Percentiles rank a stretch among this genome's conserved stretches.
phyloP scores from a whole-genome alignment of 2,797 vertebrate species.

The Capromys pilorides region DNA sequence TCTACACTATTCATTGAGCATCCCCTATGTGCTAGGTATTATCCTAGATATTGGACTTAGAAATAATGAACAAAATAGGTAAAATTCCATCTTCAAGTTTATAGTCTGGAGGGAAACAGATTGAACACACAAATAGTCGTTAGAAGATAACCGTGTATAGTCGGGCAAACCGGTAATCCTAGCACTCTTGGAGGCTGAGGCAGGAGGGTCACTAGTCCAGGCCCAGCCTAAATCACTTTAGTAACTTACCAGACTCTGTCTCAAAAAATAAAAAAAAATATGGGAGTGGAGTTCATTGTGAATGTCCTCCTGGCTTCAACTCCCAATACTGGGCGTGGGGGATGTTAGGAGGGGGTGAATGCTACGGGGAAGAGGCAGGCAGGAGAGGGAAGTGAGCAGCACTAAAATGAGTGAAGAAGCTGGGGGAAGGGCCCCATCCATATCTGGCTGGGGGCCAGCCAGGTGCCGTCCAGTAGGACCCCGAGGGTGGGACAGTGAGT shows the following conservation, averaged over 20 bases:
- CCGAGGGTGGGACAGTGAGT: not conserved
- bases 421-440: not conserved
- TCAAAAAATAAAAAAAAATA: not conserved
- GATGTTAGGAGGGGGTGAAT: not conserved
- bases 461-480: not conserved
- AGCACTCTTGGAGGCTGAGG: not conserved
- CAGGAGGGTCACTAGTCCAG: not conserved
- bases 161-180: not conserved
- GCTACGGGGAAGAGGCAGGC: not conserved
- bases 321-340: not conserved
- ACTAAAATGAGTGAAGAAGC: not conserved
- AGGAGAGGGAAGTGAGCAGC: not conserved
- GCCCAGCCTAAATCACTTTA: not conserved
- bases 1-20: not conserved
- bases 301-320: not conserved
- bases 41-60: not conserved
- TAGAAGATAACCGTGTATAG: not conserved
- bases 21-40: not conserved
- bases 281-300: not conserved
- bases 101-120: not conserved
- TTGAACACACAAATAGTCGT: not conserved
- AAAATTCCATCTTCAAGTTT: not conserved
- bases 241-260: not conserved
- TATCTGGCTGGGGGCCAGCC: not conserved
- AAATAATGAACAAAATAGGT: not conserved